Conservation (phyloP, 35 echinoderm and acorn worm genomes). For the Amphiura filiformis region DNA sequence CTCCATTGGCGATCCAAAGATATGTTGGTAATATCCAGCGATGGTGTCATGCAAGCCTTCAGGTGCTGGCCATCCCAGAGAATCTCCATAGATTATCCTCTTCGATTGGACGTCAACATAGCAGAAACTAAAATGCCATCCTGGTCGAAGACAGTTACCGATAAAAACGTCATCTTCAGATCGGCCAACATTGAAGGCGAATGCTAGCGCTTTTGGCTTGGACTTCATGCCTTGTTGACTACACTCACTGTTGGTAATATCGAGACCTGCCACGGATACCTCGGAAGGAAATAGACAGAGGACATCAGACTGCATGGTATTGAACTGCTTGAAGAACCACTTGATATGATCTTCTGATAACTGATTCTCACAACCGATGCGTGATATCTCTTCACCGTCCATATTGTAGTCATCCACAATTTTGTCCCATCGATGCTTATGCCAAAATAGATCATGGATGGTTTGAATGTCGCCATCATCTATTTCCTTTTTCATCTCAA, state of each 20-base stretch:
- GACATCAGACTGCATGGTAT: background rate
- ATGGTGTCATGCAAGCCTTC: background rate
- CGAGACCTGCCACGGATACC: background rate
- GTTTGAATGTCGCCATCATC: background rate
- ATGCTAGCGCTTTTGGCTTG: background rate
- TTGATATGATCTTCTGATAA: background rate
- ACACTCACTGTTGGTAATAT: background rate
- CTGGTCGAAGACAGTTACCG: background rate
- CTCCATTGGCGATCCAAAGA: background rate
- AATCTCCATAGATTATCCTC: background rate
- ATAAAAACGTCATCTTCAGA: background rate
- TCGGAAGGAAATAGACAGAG: background rate
- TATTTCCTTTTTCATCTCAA: background rate
- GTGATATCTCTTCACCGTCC: background rate
- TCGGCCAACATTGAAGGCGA: background rate
- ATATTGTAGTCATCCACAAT: background rate
- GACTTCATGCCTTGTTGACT: background rate
- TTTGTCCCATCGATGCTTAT: background rate
- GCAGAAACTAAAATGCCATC: slow-evolving; percentile 2
- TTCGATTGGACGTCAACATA: background rate
- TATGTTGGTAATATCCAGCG: background rate
- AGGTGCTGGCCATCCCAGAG: background rate
- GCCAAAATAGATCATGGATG: background rate
- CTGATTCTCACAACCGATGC: background rate
- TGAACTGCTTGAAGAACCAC: background rate